Conservation (phyloP, 2,797 vertebrate genomes). For the Sandelia bainsii region DNA sequence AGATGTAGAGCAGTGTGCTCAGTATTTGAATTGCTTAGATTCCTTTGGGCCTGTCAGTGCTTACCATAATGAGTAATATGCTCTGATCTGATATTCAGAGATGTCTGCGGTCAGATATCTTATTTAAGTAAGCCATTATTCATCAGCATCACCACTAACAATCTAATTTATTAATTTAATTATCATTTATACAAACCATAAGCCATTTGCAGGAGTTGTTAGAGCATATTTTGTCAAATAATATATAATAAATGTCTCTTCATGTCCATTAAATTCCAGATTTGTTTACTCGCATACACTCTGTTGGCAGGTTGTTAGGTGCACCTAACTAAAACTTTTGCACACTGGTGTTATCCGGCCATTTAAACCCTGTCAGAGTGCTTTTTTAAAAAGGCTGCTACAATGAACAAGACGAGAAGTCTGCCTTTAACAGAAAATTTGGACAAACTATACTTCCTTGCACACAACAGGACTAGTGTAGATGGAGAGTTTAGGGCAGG, state of each 20-base stretch:
- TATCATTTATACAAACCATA: background rate
- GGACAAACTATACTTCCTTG: too few species aligned
- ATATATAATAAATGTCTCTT: background rate
- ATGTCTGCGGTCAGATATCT: background rate
- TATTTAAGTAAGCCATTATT: background rate
- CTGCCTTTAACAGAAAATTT: too few species aligned
- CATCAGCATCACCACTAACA: background rate
- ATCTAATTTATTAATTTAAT: background rate
- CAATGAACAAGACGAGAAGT: too few species aligned
- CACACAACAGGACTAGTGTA: too few species aligned
- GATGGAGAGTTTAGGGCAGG: too few species aligned
- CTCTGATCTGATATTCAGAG: constrained; percentile 9
- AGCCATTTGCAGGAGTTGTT: background rate
- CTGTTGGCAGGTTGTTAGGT: constrained; percentile 4
- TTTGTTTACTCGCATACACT: constrained; percentile 18
- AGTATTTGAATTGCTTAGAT: constrained; percentile 41
- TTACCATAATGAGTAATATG: constrained; percentile 28
- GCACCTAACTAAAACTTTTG: background rate
- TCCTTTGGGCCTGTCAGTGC: constrained; percentile 19
- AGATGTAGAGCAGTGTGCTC: constrained; percentile 38
- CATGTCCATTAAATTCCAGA: constrained; percentile 9
- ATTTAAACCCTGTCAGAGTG: too few species aligned
- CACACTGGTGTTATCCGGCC: too few species aligned
- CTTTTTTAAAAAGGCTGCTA: too few species aligned
- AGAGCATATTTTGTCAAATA: background rate